Conservation (phyloP, 2,888 invertebrate species). For the Polydrusus tereticollis region DNA sequence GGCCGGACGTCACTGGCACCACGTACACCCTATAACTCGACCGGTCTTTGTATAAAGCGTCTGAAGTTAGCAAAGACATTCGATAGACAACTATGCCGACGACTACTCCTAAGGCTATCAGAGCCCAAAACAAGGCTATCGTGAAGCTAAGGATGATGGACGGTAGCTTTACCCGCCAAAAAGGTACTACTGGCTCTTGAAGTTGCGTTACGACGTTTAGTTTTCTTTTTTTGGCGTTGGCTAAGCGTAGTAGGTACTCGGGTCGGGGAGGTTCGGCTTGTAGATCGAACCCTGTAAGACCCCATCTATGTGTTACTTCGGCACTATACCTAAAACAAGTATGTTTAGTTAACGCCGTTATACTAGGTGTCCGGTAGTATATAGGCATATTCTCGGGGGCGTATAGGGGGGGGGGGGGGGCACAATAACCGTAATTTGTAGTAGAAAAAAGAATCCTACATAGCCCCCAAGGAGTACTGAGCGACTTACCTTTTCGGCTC, state of each 20-base stretch:
- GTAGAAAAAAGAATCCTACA: no score
- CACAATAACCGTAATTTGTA: no score
- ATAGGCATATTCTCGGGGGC: no score
- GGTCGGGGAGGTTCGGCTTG: constrained; percentile 83
- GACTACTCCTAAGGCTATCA: constrained; percentile 73
- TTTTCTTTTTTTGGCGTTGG: constrained; percentile 70
- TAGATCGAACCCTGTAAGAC: constrained; percentile 80
- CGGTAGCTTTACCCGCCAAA: constrained; percentile 81
- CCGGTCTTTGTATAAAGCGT: constrained; percentile 69
- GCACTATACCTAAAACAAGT: constrained; percentile 72
- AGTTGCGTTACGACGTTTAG: constrained; percentile 71
- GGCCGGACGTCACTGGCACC: constrained; percentile 81
- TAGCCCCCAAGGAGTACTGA: no score
- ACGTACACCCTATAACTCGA: constrained; percentile 75
- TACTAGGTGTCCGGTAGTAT: no score
- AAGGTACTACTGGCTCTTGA: constrained; percentile 80
- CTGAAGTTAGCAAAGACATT: constrained; percentile 75
- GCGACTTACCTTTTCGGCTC: no score
- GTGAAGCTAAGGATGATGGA: constrained; percentile 79
- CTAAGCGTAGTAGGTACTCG: constrained; percentile 76
- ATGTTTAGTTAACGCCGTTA: no score
- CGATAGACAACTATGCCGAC: constrained; percentile 58
- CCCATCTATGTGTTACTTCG: constrained; percentile 86
- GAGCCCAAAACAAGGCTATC: constrained; percentile 72
- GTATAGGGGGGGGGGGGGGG: no score